Evolutionary conservation across 2,888 invertebrate species (phyloP).

Genomic region (Eupeodes luniger): DNA sequence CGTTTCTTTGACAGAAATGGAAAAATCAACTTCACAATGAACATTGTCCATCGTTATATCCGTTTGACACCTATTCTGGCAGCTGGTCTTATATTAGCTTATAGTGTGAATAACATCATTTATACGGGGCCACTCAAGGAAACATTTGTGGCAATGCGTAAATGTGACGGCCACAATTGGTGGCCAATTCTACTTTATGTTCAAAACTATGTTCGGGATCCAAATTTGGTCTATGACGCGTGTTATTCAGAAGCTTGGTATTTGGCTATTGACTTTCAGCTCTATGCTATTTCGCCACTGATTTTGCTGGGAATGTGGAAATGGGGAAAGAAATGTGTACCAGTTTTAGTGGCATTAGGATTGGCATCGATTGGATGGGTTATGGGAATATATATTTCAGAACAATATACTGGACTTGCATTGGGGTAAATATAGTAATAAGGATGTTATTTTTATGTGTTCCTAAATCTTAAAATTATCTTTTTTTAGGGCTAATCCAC

Average conservation of each 20-base stretch:
- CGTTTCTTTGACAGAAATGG: slow-evolving; percentile 72
- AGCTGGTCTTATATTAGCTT: too few species aligned
- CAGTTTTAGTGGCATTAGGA: too few species aligned
- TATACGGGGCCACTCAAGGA: too few species aligned
- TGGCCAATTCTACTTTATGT: slow-evolving; percentile 83
- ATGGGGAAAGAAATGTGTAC: slow-evolving; percentile 78
- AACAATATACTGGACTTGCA: slow-evolving; percentile 3
- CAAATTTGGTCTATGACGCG: background rate
- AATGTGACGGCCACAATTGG: too few species aligned
- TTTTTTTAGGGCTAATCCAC: background rate
- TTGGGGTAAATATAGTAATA: slow-evolving; percentile 31
- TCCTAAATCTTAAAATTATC: too few species aligned
- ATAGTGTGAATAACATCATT: too few species aligned
- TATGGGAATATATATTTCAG: slow-evolving; percentile 40
- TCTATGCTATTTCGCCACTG: slow-evolving; percentile 85
- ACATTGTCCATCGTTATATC: slow-evolving; percentile 78
- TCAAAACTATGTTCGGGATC: slow-evolving; percentile 81
- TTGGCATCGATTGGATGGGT: slow-evolving; percentile 63
- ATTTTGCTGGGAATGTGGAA: slow-evolving; percentile 84
- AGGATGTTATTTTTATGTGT: too few species aligned
- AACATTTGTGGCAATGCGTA: too few species aligned
- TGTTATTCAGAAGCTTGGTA: slow-evolving; percentile 86
- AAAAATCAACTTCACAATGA: slow-evolving; percentile 77
- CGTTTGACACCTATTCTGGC: slow-evolving; percentile 85
- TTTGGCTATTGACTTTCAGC: slow-evolving; percentile 85